Conservation (phyloP, 1,140 invertebrate genomes). For the Nymphalis io region DNA sequence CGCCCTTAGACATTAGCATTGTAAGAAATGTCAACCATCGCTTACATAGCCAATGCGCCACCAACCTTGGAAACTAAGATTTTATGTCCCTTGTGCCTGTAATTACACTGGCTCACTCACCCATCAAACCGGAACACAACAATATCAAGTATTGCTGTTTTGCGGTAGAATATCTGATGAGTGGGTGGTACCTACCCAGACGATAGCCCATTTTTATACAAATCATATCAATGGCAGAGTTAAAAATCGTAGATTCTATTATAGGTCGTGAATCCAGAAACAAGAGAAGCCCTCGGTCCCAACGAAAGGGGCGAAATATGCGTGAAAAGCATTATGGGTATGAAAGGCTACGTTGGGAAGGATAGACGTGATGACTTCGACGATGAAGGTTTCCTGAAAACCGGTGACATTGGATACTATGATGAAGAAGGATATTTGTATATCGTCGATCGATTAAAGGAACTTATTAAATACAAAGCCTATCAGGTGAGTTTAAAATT, state of each 20-base stretch:
- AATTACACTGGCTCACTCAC: too few relatives aligned
- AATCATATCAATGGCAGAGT: not conserved
- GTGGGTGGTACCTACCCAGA: too few relatives aligned
- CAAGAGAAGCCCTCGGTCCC: conserved; percentile 82
- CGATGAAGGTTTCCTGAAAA: conserved; percentile 88
- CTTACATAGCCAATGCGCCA: too few relatives aligned
- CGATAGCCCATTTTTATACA: too few relatives aligned
- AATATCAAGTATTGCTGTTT: too few relatives aligned
- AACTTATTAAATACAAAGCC: conserved; percentile 90
- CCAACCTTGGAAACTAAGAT: too few relatives aligned
- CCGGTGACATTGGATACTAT: conserved; percentile 89
- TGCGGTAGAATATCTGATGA: too few relatives aligned
- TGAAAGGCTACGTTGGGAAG: conserved; percentile 85
- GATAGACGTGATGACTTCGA: conserved; percentile 85
- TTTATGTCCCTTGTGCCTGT: too few relatives aligned
- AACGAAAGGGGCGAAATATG: conserved; percentile 85
- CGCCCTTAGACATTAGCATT: too few relatives aligned
- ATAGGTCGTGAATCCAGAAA: conserved; percentile 82
- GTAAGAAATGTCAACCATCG: too few relatives aligned
- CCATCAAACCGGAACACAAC: too few relatives aligned
- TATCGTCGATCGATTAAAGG: conserved; percentile 88
- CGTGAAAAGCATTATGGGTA: conserved; percentile 83
- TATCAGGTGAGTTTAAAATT: conserved; percentile 83
- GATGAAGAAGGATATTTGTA: conserved; percentile 86
- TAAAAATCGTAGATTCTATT: conserved; percentile 16